Percentiles rank a stretch among this genome's conserved stretches.
These are phyloP conservation scores for Heliocidaris erythrogramma DNA, from an alignment of 35 echinoderm and acorn worm species.

Conservation along the genomic window DNA sequence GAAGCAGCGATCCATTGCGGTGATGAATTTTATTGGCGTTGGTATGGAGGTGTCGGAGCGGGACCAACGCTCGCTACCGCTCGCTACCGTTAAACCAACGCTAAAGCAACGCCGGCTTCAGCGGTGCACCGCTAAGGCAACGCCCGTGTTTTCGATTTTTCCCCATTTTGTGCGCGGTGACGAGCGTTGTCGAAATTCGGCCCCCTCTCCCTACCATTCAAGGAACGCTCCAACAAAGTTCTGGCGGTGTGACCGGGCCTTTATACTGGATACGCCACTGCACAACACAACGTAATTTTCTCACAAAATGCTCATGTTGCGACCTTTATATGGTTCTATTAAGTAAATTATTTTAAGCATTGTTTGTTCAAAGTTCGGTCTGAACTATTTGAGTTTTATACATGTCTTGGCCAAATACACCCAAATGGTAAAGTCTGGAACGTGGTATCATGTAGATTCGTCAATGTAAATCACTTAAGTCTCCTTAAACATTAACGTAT, in stretches of 20 bases:
- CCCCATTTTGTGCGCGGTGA: constrained; percentile 9
- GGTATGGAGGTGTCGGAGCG: constrained; percentile 31
- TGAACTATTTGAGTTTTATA: no score
- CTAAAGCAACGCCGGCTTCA: constrained; percentile 20
- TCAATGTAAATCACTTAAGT: no score
- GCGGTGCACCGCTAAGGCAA: constrained; percentile 24
- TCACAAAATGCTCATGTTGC: no score
- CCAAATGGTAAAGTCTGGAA: no score
- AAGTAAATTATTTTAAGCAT: no score
- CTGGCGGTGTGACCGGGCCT: neutral
- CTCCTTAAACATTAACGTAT: no score
- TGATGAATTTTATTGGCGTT: constrained; percentile 41
- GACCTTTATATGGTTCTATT: no score
- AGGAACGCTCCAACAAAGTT: constrained; percentile 11
- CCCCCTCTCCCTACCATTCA: constrained; percentile 1
- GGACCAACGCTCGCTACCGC: neutral
- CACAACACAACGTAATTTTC: no score
- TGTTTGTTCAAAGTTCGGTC: no score
- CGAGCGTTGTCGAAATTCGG: constrained; percentile 9
- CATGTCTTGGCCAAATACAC: no score
- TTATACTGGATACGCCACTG: neutral
- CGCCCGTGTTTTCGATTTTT: constrained; percentile 25
- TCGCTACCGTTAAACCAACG: constrained; percentile 41
- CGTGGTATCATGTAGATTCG: no score
- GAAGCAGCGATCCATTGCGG: constrained; percentile 33